Evolutionary conservation across 2,113 vertebrate genomes (phyloP), one percentile per base, ranked within the genome.

Genomic region (Oenanthe oenanthe): DNA sequence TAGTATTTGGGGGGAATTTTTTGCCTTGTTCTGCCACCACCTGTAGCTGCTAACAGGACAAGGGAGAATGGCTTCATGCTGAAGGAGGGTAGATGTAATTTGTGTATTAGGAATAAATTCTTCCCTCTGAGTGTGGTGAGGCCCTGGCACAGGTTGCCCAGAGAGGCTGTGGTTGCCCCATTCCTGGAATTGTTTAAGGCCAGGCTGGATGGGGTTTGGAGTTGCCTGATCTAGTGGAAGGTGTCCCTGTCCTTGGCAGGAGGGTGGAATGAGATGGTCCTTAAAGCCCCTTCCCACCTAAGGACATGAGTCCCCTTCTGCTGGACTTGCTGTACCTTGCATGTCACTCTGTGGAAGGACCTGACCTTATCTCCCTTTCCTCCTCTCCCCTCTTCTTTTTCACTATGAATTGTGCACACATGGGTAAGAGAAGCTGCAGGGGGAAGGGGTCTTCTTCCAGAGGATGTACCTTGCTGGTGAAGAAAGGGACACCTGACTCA

Each of bases 191-290:
- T 66, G 36, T 32, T 0, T 12, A 22, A 22, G 50, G 42, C 29
- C 42, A 26, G 50, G 42, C 0, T 88, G 66, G 66, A 65, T 0
- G 1, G 14, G 31, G 11, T 13, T 79, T 31, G 58, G 50, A 50
- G 20, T 2, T 2, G 0, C 21, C 34, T 65, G 75, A 1, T 0
- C 0, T 6, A 10, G 50, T 50, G 58, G 13, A 4, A 72, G 34
- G 12, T 26, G 50, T 85, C 42, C 50, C 29, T 85, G 29, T 14
- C 50, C 17, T 1, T 48, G 42, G 42, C 31, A 57, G 57, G 11
- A 8, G 20, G 12, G 13, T 36, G 43, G 26, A 34, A 36, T 22
- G 14, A 57, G 58, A 42, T 72, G 67, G 5, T 0, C 21, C 57
- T 57, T 50, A 15, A 36, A 12, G 50, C 56, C 14, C 21, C 12